Percentiles rank a stretch among this genome's conserved stretches.
These are phyloP conservation scores for Microcebus ravelobensis DNA, from an alignment of 2,113 vertebrate genomes.

Conservation along the genomic window DNA sequence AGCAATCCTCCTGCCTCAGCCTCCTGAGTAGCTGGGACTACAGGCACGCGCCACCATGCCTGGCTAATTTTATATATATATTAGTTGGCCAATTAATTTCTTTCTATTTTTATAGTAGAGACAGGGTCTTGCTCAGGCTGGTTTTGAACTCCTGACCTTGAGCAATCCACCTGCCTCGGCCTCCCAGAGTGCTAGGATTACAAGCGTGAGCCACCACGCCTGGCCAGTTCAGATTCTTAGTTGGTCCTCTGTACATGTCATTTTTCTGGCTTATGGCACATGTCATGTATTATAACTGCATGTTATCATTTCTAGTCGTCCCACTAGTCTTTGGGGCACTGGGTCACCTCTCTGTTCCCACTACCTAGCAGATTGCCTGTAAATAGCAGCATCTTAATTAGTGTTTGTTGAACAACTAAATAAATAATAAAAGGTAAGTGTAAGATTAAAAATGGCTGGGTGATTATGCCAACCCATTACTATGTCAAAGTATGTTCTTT, in stretches of 20 bases:
- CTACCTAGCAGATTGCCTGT: neutral
- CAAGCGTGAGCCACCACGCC: too few species aligned
- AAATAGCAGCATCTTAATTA: conserved; percentile 12
- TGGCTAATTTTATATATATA: too few species aligned
- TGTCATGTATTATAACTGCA: neutral
- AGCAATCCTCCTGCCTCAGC: too few species aligned
- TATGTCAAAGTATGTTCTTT: neutral
- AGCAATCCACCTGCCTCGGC: too few species aligned
- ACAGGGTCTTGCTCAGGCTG: too few species aligned
- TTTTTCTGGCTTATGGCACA: neutral
- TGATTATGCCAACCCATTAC: neutral
- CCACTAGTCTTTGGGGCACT: neutral
- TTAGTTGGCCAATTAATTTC: too few species aligned
- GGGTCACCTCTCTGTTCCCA: neutral
- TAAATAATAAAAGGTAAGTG: neutral
- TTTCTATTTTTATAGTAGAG: too few species aligned
- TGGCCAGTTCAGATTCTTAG: neutral
- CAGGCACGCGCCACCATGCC: too few species aligned
- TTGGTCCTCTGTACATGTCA: neutral
- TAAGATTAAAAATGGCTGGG: neutral
- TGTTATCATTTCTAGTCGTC: neutral
- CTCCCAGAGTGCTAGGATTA: too few species aligned
- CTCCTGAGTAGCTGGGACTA: too few species aligned
- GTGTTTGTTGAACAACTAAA: neutral
- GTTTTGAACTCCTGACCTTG: too few species aligned